phyloP scores from a whole-genome alignment of 2,888 invertebrate genomes.

The Podabrus alpinus region DNA sequence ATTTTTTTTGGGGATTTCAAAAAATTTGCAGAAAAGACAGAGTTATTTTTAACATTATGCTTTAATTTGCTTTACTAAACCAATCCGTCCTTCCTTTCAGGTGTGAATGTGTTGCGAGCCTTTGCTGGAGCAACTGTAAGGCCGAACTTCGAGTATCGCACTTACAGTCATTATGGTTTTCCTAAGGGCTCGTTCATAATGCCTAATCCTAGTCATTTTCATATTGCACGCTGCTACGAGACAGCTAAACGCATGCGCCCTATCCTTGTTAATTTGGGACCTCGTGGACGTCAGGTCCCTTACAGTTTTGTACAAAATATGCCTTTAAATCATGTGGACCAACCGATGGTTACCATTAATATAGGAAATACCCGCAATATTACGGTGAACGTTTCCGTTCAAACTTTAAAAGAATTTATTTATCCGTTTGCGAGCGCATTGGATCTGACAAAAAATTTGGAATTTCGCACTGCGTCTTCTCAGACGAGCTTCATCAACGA shows the following conservation, averaged over 20 bases:
- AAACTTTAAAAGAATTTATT: slow-evolving; percentile 48
- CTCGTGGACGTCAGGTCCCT: slow-evolving; percentile 16
- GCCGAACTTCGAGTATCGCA: slow-evolving; percentile 43
- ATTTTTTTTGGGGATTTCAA: neutral
- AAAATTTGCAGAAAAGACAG: neutral
- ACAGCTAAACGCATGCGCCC: slow-evolving; percentile 44
- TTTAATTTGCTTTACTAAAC: slow-evolving; percentile 16
- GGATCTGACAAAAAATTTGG: slow-evolving; percentile 36
- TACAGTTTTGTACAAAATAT: slow-evolving; percentile 19
- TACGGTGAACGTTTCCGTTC: slow-evolving; percentile 46
- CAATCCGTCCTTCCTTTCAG: slow-evolving; percentile 39
- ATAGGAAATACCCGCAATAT: slow-evolving; percentile 43
- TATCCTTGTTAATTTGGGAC: slow-evolving; percentile 38
- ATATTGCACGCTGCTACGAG: slow-evolving; percentile 46
- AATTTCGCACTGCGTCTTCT: slow-evolving; percentile 36
- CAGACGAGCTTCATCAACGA: slow-evolving; percentile 45
- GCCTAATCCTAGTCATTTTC: slow-evolving; percentile 54
- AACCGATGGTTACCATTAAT: slow-evolving; percentile 43
- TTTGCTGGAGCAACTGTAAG: slow-evolving; percentile 10
- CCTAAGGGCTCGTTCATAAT: slow-evolving; percentile 52
- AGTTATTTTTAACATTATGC: neutral
- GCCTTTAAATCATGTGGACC: slow-evolving; percentile 17
- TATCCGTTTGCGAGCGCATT: slow-evolving; percentile 49
- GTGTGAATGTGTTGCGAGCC: slow-evolving; percentile 25
- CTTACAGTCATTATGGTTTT: slow-evolving; percentile 50